phyloP scores from a whole-genome alignment of 2,888 invertebrate species.

The Teleiodes luculella region DNA sequence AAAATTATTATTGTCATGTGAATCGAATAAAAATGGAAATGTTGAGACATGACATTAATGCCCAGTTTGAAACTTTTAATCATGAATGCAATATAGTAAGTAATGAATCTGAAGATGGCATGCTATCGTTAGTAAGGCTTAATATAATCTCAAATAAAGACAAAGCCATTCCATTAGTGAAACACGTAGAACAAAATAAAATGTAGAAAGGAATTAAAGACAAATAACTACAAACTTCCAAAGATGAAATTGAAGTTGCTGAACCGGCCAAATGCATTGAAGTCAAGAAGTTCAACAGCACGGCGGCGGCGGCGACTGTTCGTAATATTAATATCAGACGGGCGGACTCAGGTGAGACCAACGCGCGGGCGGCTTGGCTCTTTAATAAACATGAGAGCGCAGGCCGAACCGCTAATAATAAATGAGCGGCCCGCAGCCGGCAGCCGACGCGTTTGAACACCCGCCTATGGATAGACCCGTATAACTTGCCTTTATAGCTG shows the following conservation, averaged over 20 bases:
- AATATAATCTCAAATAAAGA: too few relatives aligned
- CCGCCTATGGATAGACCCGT: conserved; percentile 16
- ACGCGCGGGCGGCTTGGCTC: conserved; percentile 41
- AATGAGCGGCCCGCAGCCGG: conserved; percentile 36
- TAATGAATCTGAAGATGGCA: too few relatives aligned
- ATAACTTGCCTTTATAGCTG: neutral
- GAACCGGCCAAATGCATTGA: neutral
- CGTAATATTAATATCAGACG: conserved; percentile 38
- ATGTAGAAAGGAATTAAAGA: too few relatives aligned
- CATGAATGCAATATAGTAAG: too few relatives aligned
- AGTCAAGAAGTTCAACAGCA: conserved; percentile 11
- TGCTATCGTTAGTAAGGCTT: too few relatives aligned
- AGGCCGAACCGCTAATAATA: conserved; percentile 53
- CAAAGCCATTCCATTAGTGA: too few relatives aligned
- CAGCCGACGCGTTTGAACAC: conserved; percentile 17
- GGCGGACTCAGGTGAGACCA: conserved; percentile 45
- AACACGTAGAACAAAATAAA: too few relatives aligned
- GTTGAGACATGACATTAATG: too few relatives aligned
- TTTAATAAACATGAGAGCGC: conserved; percentile 57
- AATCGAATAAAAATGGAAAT: too few relatives aligned
- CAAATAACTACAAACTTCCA: too few relatives aligned
- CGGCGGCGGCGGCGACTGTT: conserved; percentile 10
- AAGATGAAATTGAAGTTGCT: neutral
- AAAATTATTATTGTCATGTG: too few relatives aligned
- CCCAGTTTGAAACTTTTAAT: too few relatives aligned